A percentile compares a stretch with the other conserved stretches of the same genome.
Conservation (phyloP, 2,888 invertebrate genomes). For the Marasmarcha lunaedactyla region DNA sequence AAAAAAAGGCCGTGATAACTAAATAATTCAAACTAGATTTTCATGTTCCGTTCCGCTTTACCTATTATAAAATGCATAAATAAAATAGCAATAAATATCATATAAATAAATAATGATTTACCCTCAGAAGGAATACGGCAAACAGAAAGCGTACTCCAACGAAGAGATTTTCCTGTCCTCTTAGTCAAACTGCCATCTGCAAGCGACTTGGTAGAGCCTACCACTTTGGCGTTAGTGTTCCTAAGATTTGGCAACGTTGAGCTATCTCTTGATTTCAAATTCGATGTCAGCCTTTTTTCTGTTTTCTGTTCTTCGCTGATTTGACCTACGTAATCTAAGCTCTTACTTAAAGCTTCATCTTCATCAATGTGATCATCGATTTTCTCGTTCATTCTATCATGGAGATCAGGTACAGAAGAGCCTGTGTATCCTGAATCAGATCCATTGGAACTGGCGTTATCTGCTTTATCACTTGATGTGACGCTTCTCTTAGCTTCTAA, state of each 20-base stretch:
- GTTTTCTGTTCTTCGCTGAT: conserved; percentile 11
- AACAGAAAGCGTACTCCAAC: conserved; percentile 39
- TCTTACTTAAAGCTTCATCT: background rate
- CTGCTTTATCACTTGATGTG: conserved; percentile 22
- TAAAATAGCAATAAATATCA: conserved; percentile 5
- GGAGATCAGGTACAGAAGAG: conserved; percentile 28
- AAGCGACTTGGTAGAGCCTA: background rate
- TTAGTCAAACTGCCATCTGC: conserved; percentile 4
- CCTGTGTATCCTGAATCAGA: conserved; percentile 43
- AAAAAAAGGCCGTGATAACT: no score
- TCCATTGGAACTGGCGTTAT: conserved; percentile 30
- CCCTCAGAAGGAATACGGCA: conserved; percentile 17
- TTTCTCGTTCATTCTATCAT: conserved; percentile 20
- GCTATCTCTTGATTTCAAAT: background rate
- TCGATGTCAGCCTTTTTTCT: conserved; percentile 10
- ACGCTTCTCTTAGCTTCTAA: conserved; percentile 15
- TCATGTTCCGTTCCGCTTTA: no score
- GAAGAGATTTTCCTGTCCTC: conserved; percentile 29
- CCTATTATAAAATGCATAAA: no score
- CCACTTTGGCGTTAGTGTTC: no score
- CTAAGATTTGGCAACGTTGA: conserved; percentile 3
- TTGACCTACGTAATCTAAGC: conserved; percentile 3
- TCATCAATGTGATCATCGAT: conserved; percentile 10
- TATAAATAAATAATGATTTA: conserved; percentile 20
- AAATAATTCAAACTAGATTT: no score